These are phyloP conservation scores for Ametastegia equiseti DNA, from an alignment of 2,888 invertebrate species.

Conservation along the genomic window DNA sequence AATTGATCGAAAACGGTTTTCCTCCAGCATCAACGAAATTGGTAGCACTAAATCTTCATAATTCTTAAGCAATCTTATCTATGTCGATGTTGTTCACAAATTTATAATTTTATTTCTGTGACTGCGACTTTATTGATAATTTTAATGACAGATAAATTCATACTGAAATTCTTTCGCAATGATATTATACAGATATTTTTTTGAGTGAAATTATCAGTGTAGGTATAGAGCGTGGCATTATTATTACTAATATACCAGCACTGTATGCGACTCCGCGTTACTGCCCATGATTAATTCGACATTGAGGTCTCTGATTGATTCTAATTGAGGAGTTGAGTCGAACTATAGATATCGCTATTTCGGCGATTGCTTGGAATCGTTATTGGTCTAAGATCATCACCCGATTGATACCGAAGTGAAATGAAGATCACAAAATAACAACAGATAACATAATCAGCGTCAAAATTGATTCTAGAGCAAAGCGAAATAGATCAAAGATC, in stretches of 20 bases:
- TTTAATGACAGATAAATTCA: too few relatives aligned
- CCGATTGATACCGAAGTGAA: background rate
- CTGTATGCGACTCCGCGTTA: too few relatives aligned
- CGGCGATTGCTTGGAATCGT: background rate
- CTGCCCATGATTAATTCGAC: background rate
- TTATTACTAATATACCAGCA: background rate
- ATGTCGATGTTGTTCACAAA: too few relatives aligned
- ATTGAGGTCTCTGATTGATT: background rate
- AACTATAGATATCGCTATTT: background rate
- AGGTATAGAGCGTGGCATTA: background rate
- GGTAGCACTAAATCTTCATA: too few relatives aligned
- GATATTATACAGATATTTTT: background rate
- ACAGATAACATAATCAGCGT: too few relatives aligned
- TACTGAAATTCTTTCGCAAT: background rate
- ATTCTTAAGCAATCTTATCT: too few relatives aligned
- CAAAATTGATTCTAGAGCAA: background rate
- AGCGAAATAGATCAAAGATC: too few relatives aligned
- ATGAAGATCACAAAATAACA: too few relatives aligned
- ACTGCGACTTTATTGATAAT: too few relatives aligned
- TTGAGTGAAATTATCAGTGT: conserved; percentile 14
- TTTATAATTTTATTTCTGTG: too few relatives aligned
- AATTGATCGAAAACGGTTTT: too few relatives aligned
- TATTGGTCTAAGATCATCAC: background rate
- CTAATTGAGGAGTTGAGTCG: background rate
- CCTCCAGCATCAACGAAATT: too few relatives aligned